Percentiles rank a stretch among this genome's conserved stretches.
Conservation (phyloP, 2,113 vertebrate genomes). For the Tragelaphus scriptus region DNA sequence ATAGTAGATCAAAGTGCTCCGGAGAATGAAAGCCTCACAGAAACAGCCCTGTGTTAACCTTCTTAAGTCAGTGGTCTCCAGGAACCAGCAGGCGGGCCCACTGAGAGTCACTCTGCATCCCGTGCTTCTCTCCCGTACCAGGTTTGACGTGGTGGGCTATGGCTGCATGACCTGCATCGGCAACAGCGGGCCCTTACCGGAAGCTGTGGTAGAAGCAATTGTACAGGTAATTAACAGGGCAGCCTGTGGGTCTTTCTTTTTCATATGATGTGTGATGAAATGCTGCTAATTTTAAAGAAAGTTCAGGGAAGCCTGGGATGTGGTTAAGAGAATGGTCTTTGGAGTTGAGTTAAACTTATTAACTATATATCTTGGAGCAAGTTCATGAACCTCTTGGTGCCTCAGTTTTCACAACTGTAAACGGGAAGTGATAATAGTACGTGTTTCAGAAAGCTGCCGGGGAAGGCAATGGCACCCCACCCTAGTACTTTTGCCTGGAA, state of each 20-base stretch:
- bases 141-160: conserved; percentile 98
- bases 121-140: conserved; percentile 57
- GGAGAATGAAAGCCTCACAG: neutral
- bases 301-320: neutral
- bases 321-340: neutral
- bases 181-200: conserved; percentile 96
- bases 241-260: neutral
- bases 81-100: neutral
- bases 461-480: too few species aligned
- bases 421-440: neutral
- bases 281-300: neutral
- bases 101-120: neutral
- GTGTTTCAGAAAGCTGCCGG: neutral
- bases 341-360: neutral
- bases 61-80: neutral
- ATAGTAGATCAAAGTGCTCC: neutral
- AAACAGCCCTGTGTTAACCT: neutral
- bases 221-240: conserved; percentile 85
- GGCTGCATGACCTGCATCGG: conserved; percentile 99
- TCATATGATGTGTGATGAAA: neutral
- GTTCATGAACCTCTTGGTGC: neutral
- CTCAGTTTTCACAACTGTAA: neutral
- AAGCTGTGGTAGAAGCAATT: conserved; percentile 93
- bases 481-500: too few species aligned
- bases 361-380: neutral